Evolutionary conservation across 2,888 invertebrate genomes (phyloP).

Genomic region (Lasioglossum leucozonium): DNA sequence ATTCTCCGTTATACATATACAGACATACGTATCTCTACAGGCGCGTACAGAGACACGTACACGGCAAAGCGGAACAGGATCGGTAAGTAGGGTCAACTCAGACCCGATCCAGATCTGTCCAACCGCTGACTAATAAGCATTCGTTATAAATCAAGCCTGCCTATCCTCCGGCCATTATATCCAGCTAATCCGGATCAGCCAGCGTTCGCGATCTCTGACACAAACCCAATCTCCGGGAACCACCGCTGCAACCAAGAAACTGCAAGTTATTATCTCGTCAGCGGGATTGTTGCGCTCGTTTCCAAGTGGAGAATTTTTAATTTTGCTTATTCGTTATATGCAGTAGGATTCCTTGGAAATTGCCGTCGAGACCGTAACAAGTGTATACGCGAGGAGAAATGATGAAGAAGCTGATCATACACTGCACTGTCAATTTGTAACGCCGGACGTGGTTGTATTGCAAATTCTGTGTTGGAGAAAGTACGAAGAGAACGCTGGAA

Average conservation of each 20-base stretch:
- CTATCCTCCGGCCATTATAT: neutral
- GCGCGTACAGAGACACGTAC: neutral
- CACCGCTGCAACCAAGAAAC: neutral
- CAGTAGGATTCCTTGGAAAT: neutral
- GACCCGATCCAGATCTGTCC: constrained; percentile 11
- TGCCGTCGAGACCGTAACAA: neutral
- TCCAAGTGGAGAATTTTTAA: neutral
- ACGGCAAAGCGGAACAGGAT: neutral
- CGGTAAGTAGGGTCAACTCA: neutral
- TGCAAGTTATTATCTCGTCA: constrained; percentile 3
- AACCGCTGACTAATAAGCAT: neutral
- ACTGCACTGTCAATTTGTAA: neutral
- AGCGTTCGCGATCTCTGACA: neutral
- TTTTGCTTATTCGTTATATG: neutral
- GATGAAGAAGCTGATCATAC: neutral
- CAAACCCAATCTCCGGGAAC: neutral
- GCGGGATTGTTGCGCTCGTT: neutral
- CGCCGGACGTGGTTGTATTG: neutral
- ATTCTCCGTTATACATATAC: neutral
- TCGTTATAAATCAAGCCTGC: constrained; percentile 8
- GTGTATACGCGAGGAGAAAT: neutral
- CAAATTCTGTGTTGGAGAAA: neutral
- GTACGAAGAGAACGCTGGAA: neutral
- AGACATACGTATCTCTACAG: too few relatives aligned
- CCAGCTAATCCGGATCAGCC: neutral